Evolutionary conservation across 2,113 vertebrate genomes (phyloP).

Genomic region (Cisticola juncidis): DNA sequence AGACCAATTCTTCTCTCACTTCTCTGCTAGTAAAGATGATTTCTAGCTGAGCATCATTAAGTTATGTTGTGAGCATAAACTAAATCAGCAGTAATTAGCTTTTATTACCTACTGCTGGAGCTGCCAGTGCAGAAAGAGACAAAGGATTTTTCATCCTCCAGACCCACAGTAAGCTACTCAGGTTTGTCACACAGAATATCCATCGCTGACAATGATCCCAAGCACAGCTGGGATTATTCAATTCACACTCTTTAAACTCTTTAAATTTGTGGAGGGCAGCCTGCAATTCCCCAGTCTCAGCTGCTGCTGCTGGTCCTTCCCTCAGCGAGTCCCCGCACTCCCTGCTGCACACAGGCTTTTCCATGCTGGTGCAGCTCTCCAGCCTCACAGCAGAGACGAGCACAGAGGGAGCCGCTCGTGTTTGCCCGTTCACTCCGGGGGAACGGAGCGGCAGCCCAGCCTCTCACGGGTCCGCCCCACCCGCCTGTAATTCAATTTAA

Average conservation of each 20-base stretch:
- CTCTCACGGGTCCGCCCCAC: fast-evolving
- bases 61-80: background rate
- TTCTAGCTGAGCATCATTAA: background rate
- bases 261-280: fast-evolving
- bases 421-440: fast-evolving
- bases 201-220: fast-evolving
- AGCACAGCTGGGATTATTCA: background rate
- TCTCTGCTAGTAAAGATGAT: background rate
- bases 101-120: background rate
- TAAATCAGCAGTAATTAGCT: background rate
- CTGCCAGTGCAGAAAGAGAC: background rate
- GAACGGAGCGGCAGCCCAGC: fast-evolving
- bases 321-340: fast-evolving
- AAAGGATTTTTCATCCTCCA: too few relatives aligned
- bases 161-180: background rate
- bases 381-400: fast-evolving
- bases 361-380: background rate
- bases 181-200: background rate
- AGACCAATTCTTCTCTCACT: background rate
- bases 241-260: background rate
- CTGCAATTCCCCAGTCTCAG: fast-evolving
- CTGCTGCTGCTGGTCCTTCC: too few relatives aligned
- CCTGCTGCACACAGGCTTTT: fast-evolving
- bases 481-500: fast-evolving
- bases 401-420: fast-evolving